Conservation (phyloP, 2,888 invertebrate genomes). For the Ophioninae sp. region DNA sequence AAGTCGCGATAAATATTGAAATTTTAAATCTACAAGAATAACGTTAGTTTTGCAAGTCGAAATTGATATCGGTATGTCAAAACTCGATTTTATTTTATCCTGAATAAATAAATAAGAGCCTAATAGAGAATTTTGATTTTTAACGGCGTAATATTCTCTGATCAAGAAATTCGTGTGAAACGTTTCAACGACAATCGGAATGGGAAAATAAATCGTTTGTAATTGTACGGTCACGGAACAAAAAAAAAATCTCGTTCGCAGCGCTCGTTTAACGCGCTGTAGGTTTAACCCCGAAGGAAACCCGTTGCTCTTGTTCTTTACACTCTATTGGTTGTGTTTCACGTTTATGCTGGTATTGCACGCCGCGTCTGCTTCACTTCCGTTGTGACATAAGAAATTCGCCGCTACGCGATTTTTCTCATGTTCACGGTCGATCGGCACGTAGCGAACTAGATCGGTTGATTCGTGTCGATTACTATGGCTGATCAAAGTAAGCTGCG, state of each 20-base stretch:
- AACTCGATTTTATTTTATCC: too few relatives aligned
- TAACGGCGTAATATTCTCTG: too few relatives aligned
- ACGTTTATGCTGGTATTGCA: slow-evolving; percentile 8
- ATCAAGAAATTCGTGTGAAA: too few relatives aligned
- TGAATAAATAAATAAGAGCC: too few relatives aligned
- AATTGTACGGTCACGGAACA: neutral
- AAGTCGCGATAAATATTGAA: neutral
- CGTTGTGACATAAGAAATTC: slow-evolving; percentile 14
- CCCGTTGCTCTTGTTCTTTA: slow-evolving; percentile 1
- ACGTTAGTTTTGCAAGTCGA: too few relatives aligned
- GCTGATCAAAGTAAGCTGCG: neutral
- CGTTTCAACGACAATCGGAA: neutral
- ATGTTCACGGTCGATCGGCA: neutral
- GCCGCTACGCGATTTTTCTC: slow-evolving; percentile 11
- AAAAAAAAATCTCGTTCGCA: neutral
- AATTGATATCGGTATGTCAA: too few relatives aligned
- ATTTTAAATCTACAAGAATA: neutral
- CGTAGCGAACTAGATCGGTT: slow-evolving; percentile 19
- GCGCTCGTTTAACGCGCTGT: slow-evolving; percentile 4
- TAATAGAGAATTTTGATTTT: too few relatives aligned
- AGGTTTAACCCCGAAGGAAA: neutral
- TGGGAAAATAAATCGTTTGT: neutral
- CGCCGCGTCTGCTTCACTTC: slow-evolving; percentile 16
- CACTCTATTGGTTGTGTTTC: slow-evolving; percentile 2
- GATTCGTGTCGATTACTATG: slow-evolving; percentile 26